Evolutionary conservation across 2,113 vertebrate genomes (phyloP).

Genomic region (Agapornis roseicollis): DNA sequence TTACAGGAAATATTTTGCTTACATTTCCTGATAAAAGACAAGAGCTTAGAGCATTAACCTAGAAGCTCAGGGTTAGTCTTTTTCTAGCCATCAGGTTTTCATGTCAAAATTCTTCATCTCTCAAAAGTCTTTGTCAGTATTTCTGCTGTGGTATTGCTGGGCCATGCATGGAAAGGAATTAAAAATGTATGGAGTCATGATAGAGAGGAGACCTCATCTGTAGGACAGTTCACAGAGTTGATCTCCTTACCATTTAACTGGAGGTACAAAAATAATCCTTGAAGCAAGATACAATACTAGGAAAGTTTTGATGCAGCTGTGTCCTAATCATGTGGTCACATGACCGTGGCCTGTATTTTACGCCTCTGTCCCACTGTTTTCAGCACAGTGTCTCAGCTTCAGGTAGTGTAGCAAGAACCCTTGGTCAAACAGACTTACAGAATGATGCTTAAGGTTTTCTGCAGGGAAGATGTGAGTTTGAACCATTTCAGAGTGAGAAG

Average conservation of each 20-base stretch:
- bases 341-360: background rate
- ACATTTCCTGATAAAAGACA: background rate
- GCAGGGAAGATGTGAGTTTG: background rate
- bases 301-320: background rate
- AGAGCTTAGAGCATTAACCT: background rate
- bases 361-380: background rate
- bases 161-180: background rate
- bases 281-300: background rate
- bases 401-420: background rate
- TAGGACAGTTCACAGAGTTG: background rate
- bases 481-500: background rate
- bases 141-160: background rate
- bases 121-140: background rate
- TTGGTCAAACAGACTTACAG: background rate
- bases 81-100: background rate
- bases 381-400: background rate
- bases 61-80: background rate
- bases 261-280: background rate
- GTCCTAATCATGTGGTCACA: background rate
- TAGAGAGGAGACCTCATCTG: background rate
- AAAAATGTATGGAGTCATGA: background rate
- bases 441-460: background rate
- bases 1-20: background rate
- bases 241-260: background rate
- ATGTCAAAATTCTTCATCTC: background rate